Base-by-base conservation (phyloP, 2,888 invertebrate species). In the Drosophila parthenogenetica region DNA sequence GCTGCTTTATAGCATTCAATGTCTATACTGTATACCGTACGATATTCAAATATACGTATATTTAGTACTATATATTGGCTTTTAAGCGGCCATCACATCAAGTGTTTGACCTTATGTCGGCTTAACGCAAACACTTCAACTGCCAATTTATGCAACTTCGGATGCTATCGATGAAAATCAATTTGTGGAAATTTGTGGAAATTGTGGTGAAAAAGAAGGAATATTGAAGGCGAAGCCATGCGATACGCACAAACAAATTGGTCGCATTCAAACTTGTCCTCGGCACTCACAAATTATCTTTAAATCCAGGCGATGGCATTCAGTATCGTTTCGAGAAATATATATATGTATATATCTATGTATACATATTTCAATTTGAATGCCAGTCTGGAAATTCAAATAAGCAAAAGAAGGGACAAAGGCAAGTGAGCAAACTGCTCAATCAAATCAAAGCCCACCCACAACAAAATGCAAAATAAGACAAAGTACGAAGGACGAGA, bases 391-490 rank as follows among this genome's bases (percentile, higher is more conserved):
- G 7, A 51, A 63, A 87, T 83, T 81, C 69, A 81, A 83, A 80
- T 83, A 63, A 83, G 84, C 71, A 63, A 35, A 45, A 76, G 58
- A 65, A 67, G 48, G 66, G 61, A 73, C 65, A 64, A 64, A 57
- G 46, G 29, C 51, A 48, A 58, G 22, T 62, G 69, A 72, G 64
- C 51, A 46, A 81, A 73, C 81, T 73, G 69, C 77, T 85, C 87
- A 85, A 89, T 89, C 85, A 85, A 89, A 87, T 78, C 80, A 77
- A 73, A 76, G 73, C 51, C 70, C 49, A 54, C 60, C 22, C 64
- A 73, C 45, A 57, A 62, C 64, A 48, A 77, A 80, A 81, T 77
- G 77, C 77, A 79, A 74, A 87, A 73, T 68, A 79, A 84, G 87
- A 77, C 81, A 84, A 83, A 73, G 68, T 59, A 59, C 57, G 48